A percentile compares a stretch with the other conserved stretches of the same genome.
phyloP scores from a whole-genome alignment of 2,113 vertebrate genomes.

The Aspiorhynchus laticeps region DNA sequence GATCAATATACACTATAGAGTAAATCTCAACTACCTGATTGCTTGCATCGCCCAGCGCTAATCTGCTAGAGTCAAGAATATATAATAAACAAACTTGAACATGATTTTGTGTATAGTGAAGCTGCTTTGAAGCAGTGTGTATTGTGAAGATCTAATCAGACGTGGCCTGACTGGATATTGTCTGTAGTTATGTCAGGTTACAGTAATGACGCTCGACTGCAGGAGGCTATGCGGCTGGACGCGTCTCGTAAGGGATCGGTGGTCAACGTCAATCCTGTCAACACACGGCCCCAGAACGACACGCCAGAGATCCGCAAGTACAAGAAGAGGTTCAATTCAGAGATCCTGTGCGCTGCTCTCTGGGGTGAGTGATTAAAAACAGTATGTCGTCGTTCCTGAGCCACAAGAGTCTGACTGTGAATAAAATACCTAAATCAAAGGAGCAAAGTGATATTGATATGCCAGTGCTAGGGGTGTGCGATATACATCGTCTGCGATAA shows the following conservation, averaged over 20 bases:
- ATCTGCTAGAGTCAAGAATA: background rate
- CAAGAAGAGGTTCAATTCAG: conserved; percentile 99
- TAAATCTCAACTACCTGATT: background rate
- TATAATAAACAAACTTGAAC: background rate
- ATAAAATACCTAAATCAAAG: too few species aligned
- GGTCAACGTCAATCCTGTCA: conserved; percentile 98
- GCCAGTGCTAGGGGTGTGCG: too few species aligned
- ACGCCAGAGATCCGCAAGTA: conserved; percentile 99
- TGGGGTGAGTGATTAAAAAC: conserved; percentile 86
- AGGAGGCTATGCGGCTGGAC: conserved; percentile 93
- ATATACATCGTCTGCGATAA: too few species aligned
- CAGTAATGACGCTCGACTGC: conserved; percentile 88
- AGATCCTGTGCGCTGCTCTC: conserved; percentile 96
- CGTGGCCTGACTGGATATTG: background rate
- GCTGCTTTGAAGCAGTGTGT: background rate
- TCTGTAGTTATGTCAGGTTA: conserved; percentile 79
- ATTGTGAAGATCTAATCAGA: background rate
- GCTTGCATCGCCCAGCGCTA: background rate
- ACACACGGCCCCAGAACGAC: conserved; percentile 97
- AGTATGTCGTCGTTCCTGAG: too few species aligned
- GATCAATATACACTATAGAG: background rate
- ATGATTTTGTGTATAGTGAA: background rate
- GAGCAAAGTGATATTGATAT: too few species aligned
- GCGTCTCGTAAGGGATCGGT: conserved; percentile 95
- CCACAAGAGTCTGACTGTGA: background rate